Evolutionary conservation across 2,797 vertebrate genomes (phyloP), one percentile per base, ranked within the genome.

Genomic region (Gymnoscopelus microlampas): DNA sequence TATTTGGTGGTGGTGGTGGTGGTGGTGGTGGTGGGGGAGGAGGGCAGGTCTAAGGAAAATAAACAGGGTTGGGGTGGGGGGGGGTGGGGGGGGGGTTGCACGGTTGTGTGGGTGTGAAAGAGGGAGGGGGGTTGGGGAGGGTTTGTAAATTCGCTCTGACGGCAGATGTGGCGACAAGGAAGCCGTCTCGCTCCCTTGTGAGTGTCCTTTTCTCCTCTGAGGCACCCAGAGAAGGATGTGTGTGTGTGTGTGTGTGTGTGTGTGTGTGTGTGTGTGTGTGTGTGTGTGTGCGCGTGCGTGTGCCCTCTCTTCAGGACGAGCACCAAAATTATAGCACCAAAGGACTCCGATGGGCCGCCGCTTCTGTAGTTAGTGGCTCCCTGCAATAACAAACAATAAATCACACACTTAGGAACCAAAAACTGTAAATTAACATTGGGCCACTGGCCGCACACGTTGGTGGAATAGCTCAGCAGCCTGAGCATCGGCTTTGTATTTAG

Each of bases 311-410:
- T 79, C 82, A 73, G 76, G 68, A 68, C n/a, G 57, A 15, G 8
- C 69, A 67, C 71, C 71, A 47, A 76, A 80, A 66, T 55, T 84
- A 75, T 90, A 93, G 92, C 94, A 94, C 93, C 92, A 87, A 87
- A 85, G 81, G 79, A 84, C 73, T 61, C 70, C 14, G 63, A 9
- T 12, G 53, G 73, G 1, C 19, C 59, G 68, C 76, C 62, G 63
- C 69, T 82, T 44, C 88, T 68, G 56, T 83, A 61, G 83, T 92
- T 89, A 93, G 76, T 76, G 82, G 77, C 77, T 92, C 87, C 90
- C 93, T 94, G 88, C 4, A 79, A 88, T 64, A 82, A 49, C 87
- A 68, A 76, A 80, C 10, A n/a, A 47, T 5, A 51, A 74, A 3
- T 12, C 9, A 57, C 32, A 35, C 32, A 6, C 32, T 35, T 35